Evolutionary conservation across 2,113 vertebrate genomes (phyloP).

Genomic region (Struthio camelus): DNA sequence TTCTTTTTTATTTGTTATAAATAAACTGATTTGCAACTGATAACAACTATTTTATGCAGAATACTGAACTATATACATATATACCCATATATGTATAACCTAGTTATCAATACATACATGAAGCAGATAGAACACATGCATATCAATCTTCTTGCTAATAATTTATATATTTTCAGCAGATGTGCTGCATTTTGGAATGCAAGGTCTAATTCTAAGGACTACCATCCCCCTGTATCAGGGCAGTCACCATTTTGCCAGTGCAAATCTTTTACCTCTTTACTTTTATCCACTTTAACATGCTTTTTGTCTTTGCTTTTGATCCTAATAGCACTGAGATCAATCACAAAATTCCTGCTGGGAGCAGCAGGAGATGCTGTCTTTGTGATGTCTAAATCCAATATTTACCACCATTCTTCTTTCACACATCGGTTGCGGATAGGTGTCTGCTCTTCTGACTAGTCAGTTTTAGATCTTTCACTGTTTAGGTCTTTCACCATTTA

Average conservation of each 20-base stretch:
- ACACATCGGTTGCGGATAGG: not conserved
- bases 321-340: conserved; percentile 29
- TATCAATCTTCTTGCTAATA: not conserved
- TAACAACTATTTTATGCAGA: not conserved
- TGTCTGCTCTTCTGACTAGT: not conserved
- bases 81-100: not conserved
- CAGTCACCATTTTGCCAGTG: not conserved
- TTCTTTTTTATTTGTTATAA: conserved; percentile 12
- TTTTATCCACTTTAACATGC: not conserved
- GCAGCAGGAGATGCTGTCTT: not conserved
- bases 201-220: not conserved
- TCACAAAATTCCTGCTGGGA: conserved; percentile 37
- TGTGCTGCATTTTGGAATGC: not conserved
- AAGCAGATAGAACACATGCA: not conserved
- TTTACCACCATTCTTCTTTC: not conserved
- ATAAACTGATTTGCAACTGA: not conserved
- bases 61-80: not conserved
- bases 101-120: not conserved
- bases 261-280: not conserved
- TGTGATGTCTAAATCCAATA: conserved; percentile 24
- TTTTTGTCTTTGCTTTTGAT: conserved; percentile 43
- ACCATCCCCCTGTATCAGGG: not conserved
- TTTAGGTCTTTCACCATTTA: not conserved
- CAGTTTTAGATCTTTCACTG: not conserved
- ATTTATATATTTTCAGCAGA: not conserved